phyloP scores from a whole-genome alignment of 2,113 vertebrate species.

The Chaetodon auriga region DNA sequence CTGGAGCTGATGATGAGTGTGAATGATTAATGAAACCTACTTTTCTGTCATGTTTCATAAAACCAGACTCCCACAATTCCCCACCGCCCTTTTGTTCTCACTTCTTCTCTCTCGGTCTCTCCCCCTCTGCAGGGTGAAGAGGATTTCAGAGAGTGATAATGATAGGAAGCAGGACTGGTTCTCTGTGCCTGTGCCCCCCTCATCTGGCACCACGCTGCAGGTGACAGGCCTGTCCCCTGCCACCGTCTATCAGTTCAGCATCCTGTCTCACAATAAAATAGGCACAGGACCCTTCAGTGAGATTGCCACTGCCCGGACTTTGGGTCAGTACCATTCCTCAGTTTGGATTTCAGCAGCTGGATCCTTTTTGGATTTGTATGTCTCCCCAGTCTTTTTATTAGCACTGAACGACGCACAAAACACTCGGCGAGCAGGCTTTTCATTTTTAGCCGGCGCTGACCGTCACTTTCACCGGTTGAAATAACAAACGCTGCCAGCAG shows the following conservation, averaged over 20 bases:
- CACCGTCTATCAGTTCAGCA: constrained; percentile 92
- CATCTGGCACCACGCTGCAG: constrained; percentile 82
- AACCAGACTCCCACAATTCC: constrained; percentile 54
- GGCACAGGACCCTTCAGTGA: constrained; percentile 95
- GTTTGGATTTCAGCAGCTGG: neutral
- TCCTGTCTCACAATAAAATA: constrained; percentile 93
- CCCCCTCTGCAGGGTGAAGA: constrained; percentile 85
- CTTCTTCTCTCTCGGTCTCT: constrained; percentile 12
- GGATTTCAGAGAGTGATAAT: constrained; percentile 70
- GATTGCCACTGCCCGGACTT: constrained; percentile 85
- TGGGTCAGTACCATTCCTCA: constrained; percentile 82
- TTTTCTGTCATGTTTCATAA: constrained; percentile 79
- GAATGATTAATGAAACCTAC: constrained; percentile 81
- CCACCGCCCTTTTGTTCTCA: constrained; percentile 68
- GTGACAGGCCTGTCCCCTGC: constrained; percentile 88
- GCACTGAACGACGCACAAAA: neutral
- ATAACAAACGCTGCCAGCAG: constrained; percentile 4
- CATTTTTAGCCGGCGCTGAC: neutral
- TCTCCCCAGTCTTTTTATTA: neutral
- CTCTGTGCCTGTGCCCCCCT: constrained; percentile 82
- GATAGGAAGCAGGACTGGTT: constrained; percentile 89
- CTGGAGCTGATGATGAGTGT: constrained; percentile 64
- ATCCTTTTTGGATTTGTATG: neutral
- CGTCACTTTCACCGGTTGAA: neutral
- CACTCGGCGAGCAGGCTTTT: neutral